Evolutionary conservation across 2,888 invertebrate genomes (phyloP).

Genomic region (Synanthedon tipuliformis): DNA sequence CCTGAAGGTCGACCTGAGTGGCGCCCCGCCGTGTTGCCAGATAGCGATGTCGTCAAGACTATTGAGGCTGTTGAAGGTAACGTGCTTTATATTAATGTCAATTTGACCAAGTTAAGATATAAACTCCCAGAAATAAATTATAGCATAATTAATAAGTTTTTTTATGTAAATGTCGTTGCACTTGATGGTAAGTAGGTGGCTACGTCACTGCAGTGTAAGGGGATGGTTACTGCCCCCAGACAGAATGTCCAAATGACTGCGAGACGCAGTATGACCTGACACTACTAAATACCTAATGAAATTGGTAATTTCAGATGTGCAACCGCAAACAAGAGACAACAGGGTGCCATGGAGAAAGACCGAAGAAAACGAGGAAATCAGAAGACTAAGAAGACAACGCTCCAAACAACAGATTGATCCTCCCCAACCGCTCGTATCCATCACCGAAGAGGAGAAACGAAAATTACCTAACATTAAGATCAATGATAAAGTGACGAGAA

Average conservation of each 20-base stretch:
- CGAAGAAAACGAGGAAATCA: slow-evolving; percentile 75
- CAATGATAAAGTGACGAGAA: slow-evolving; percentile 24
- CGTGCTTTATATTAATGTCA: too few relatives aligned
- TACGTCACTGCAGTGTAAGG: too few relatives aligned
- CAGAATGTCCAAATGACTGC: too few relatives aligned
- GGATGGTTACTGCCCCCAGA: too few relatives aligned
- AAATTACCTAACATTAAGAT: slow-evolving; percentile 61
- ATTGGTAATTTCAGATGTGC: slow-evolving; percentile 67
- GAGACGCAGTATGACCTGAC: too few relatives aligned
- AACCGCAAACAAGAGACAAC: slow-evolving; percentile 79
- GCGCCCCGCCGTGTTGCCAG: slow-evolving; percentile 82
- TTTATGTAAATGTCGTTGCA: not conserved
- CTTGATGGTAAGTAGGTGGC: too few relatives aligned
- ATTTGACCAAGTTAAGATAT: too few relatives aligned
- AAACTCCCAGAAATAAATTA: too few relatives aligned
- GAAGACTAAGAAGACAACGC: slow-evolving; percentile 70
- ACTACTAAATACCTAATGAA: too few relatives aligned
- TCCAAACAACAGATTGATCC: slow-evolving; percentile 61
- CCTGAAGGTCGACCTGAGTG: slow-evolving; percentile 82
- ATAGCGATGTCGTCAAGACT: slow-evolving; percentile 85
- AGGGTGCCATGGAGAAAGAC: slow-evolving; percentile 83
- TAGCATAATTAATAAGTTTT: not conserved
- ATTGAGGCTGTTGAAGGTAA: slow-evolving; percentile 89
- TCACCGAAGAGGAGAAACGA: slow-evolving; percentile 73
- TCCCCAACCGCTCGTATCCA: slow-evolving; percentile 62